Base-by-base conservation (phyloP, 2,888 invertebrate genomes). In the Alloscopus bannaensis region DNA sequence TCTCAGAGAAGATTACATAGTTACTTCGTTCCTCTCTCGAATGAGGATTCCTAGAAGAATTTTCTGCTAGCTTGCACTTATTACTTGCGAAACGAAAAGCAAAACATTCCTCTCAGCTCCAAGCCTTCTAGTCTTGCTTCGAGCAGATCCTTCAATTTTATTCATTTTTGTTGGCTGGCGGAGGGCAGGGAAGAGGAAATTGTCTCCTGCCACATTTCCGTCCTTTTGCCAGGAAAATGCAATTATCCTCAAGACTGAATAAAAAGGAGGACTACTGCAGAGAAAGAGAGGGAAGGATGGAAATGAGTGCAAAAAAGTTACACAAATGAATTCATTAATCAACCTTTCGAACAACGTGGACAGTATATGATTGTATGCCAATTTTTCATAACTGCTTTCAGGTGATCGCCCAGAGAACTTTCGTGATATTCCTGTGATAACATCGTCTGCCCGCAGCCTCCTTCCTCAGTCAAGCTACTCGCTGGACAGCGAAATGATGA, bases 331-430 rank as follows among this genome's bases (percentile, higher is more conserved):
- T 45, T 45, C 45, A 45, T 45, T 45, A 16, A 45, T 45, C 13
- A n/a, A n/a, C 45, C 45, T 18, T 16, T 4, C 45, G 3, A 11
- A 4, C 8, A 4, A 45, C 13, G 18, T 45, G 45, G 18, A 16
- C 45, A 45, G 13, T 45, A n/a, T n/a, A n/a, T n/a, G n/a, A n/a
- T n/a, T n/a, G n/a, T n/a, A n/a, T n/a, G n/a, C n/a, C n/a, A n/a
- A n/a, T n/a, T n/a, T n/a, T n/a, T n/a, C n/a, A n/a, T n/a, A n/a
- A n/a, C 22, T 3, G 3, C 11, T 59, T 72, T 13, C 57, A 84
- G 85, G 83, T 47, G 83, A 79, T 60, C 76, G 84, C 52, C 83
- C 84, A 22, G 85, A 81, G 59, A 83, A 82, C 76, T 84, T 82
- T 62, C 71, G 82, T n/a, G 84, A 84, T 52, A 83, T 84, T 81